Evolutionary conservation across 1,140 invertebrate species (phyloP), one percentile per base, ranked within the genome.

Genomic region (Formica selysi): DNA sequence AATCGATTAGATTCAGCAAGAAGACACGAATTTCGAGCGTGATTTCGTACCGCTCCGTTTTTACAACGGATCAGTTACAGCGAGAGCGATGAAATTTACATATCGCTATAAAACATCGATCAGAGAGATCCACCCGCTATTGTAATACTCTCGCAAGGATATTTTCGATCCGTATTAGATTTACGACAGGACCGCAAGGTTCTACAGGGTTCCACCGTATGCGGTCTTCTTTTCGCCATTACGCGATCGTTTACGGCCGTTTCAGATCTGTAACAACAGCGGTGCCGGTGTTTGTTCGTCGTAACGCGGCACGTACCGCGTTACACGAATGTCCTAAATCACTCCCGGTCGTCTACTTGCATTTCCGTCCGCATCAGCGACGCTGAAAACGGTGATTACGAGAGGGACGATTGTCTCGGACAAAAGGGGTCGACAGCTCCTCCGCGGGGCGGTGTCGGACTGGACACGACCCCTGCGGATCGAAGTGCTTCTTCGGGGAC

Each of bases 261-360:
- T 51, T 51, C 41, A n/a, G 22, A 78, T 13, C 32, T 54, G 73
- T 89, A 89, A 89, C 86, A 89, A 89, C 88, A 89, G 74, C 44
- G 36, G 16, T 26, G 26, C 26, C 36, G 32, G 22, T 62, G 41
- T 73, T 81, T 67, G 76, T 68, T 8, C 76, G 57, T 76, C 87
- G 86, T 86, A 81, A 85, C 76, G 62, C 71, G 61, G 76, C 65
- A 78, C 51, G 59, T 86, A 88, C 71, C 86, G 83, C 74, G 36
- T 76, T 29, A 19, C 87, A 73, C 68, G 65, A 38, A 19, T 16
- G 48, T 51, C 36, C 65, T 90, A 89, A 89, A 90, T 90, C 87
- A 86, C 54, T 86, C 76, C 68, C 22, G 64, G 51, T 29, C 36
- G 73, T 86, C 48, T 85, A 73, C 87, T 67, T 74, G 61, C 22